Conservation (phyloP, 2,888 invertebrate species). For the Stenodema calcarata region DNA sequence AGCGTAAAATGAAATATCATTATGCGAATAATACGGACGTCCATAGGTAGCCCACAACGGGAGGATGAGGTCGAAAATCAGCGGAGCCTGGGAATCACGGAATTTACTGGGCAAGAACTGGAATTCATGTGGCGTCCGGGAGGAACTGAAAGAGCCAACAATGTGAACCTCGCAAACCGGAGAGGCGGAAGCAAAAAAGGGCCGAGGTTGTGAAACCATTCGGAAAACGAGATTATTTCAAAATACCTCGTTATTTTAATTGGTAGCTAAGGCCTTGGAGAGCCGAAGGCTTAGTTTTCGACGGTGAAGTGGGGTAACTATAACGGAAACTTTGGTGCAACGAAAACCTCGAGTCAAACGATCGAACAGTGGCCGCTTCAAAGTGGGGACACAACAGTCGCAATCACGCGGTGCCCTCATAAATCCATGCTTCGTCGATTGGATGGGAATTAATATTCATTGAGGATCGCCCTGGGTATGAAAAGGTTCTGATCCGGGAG, state of each 20-base stretch:
- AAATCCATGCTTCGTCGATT: conserved; percentile 21
- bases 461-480: neutral
- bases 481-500: conserved; percentile 21
- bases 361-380: neutral
- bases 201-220: neutral
- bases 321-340: neutral
- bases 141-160: neutral
- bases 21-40: neutral
- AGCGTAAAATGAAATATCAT: neutral
- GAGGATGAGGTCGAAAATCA: neutral
- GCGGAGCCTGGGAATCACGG: neutral
- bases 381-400: neutral
- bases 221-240: conserved; percentile 4
- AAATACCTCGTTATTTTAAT: conserved; percentile 2
- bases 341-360: neutral
- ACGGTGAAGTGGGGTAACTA: neutral
- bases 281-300: neutral
- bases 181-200: neutral
- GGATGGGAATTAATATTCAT: conserved; percentile 35
- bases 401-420: neutral
- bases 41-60: neutral
- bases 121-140: neutral
- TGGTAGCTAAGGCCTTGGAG: neutral
- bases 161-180: too few species aligned
- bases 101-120: too few species aligned